phyloP scores from a whole-genome alignment of 2,888 invertebrate genomes.

The Aphodius granarius region DNA sequence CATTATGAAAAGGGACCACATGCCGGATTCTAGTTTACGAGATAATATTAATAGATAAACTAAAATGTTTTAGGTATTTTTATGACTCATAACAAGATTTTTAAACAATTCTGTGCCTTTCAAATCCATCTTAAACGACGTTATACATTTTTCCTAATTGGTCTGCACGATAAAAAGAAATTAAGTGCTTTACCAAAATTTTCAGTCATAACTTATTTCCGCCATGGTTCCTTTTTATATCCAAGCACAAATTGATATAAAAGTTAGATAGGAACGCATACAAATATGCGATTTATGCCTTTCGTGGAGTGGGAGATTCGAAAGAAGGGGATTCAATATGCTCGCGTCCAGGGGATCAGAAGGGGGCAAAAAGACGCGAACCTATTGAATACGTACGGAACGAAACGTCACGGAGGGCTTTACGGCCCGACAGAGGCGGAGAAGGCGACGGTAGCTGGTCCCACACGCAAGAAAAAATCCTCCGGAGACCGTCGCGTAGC shows the following conservation, averaged over 20 bases:
- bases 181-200: no score
- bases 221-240: no score
- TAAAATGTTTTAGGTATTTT: no score
- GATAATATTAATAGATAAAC: no score
- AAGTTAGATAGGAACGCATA: slow-evolving; percentile 20
- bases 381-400: slow-evolving; percentile 27
- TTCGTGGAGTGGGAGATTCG: not conserved
- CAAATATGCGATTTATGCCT: slow-evolving; percentile 23
- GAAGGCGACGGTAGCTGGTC: slow-evolving; percentile 28
- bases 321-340: slow-evolving; percentile 21
- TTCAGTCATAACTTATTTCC: no score
- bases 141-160: no score
- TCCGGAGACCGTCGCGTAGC: slow-evolving; percentile 28
- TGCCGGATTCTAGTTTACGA: no score
- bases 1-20: not conserved
- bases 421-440: slow-evolving; percentile 24
- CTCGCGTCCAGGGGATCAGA: slow-evolving; percentile 12
- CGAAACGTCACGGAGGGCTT: not conserved
- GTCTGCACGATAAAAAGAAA: no score
- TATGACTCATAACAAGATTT: no score
- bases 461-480: slow-evolving; percentile 20
- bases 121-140: not conserved
- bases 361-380: slow-evolving; percentile 24
- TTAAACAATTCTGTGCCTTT: no score
- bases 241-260: no score